These are phyloP conservation scores for Branchipolynoe longqiensis DNA, from an alignment of 2,888 invertebrate species.

Conservation along the genomic window DNA sequence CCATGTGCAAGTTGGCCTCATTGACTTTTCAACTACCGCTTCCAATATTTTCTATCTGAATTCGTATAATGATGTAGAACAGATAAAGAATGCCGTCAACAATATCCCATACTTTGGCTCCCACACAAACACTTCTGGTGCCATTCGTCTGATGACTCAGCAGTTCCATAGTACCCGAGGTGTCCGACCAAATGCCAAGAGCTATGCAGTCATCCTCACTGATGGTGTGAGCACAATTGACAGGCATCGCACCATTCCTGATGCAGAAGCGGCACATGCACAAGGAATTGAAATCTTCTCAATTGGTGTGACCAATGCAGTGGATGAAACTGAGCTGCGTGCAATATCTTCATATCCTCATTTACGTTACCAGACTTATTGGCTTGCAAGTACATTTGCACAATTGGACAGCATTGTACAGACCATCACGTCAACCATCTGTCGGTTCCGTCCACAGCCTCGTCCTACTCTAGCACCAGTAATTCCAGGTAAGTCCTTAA, in stretches of 20 bases:
- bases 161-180: conserved; percentile 49
- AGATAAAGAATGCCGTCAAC: conserved; percentile 21
- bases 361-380: conserved; percentile 19
- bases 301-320: conserved; percentile 35
- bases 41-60: conserved; percentile 38
- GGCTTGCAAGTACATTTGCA: conserved; percentile 23
- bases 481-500: background rate
- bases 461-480: background rate
- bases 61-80: background rate
- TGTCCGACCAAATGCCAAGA: conserved; percentile 19
- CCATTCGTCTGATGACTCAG: conserved; percentile 4
- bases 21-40: conserved; percentile 9
- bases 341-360: conserved; percentile 12
- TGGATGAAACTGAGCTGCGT: conserved; percentile 32
- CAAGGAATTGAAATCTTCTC: conserved; percentile 23
- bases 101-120: conserved; percentile 29
- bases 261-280: background rate
- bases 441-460: background rate
- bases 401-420: background rate
- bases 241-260: conserved; percentile 15
- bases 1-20: conserved; percentile 37
- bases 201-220: conserved; percentile 40
- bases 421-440: conserved; percentile 12
- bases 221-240: conserved; percentile 53
- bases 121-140: conserved; percentile 52